Base-by-base conservation (phyloP, 2,888 invertebrate species). In the Gari tellinella region DNA sequence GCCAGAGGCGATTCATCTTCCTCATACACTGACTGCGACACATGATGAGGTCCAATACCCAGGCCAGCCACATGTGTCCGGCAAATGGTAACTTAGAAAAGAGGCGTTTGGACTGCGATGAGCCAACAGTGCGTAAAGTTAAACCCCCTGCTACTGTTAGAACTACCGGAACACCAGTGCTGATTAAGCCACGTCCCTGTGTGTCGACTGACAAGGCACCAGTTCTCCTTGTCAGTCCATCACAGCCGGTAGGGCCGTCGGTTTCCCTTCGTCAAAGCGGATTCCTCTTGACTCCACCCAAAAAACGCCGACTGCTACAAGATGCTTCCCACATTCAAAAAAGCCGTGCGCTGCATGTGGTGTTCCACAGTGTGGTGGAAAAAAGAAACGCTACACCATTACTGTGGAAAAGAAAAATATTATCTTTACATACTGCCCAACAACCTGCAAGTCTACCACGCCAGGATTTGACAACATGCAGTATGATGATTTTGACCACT, bases 281-380 rank as follows among this genome's bases (percentile, higher is more conserved):
- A 8, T 46, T 46, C 8, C 8, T 43, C n/a, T 21, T 40, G 41
- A 7, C 43, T 7, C 56, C 43, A 41, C 43, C 41, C 40, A 17
- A 7, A 21, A 15, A 7, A 12, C 41, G 7, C 7, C 12, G 23
- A 23, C 43, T 21, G 19, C 31, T 8, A 41, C 17, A 1, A 40
- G 15, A 49, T 26, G 19, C 60, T 8, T 8, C 25, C 12, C 52
- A 64, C 19, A 19, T 19, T 19, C n/a, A n/a, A 19, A 23, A 7
- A 64, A 64, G 19, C 64, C 37, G 12, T 64, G 55, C 48, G 23
- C 46, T 15, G 46, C 45, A 2, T 55, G 64, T 23, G 25, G 43
- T 55, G 46, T 64, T 8, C 46, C 55, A 25, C 19, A 38, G 38
- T 64, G 64, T 64, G 64, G 64, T 55, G 64, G 64, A 8, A 40